These are phyloP conservation scores for Hippocampus kuda DNA, from an alignment of 2,797 vertebrate genomes.

Conservation along the genomic window DNA sequence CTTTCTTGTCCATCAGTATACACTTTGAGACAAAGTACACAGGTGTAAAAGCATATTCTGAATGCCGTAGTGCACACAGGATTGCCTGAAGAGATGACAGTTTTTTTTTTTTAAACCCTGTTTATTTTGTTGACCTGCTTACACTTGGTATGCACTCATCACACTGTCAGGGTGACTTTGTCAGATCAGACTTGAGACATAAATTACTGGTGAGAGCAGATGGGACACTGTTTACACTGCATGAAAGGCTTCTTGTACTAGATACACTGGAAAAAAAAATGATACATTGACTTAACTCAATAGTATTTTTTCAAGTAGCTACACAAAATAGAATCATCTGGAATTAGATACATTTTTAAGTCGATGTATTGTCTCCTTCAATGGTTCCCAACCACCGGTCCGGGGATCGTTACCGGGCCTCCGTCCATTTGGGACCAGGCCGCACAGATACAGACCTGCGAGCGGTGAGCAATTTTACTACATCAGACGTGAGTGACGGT, in stretches of 20 bases:
- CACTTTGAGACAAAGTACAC: neutral
- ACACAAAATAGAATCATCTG: too few species aligned
- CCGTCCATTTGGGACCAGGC: too few species aligned
- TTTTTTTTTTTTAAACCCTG: constrained; percentile 9
- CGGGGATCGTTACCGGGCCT: too few species aligned
- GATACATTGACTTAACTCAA: too few species aligned
- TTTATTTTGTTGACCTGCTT: constrained; percentile 34
- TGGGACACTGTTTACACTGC: constrained; percentile 13
- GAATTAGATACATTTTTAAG: too few species aligned
- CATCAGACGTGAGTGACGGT: too few species aligned
- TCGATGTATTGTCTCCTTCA: too few species aligned
- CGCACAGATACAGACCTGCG: too few species aligned
- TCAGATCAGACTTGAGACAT: constrained; percentile 37
- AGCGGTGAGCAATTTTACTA: too few species aligned
- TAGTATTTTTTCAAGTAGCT: too few species aligned
- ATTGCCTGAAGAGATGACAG: neutral
- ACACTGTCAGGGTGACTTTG: constrained; percentile 42
- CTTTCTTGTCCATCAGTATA: neutral
- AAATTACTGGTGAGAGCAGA: constrained; percentile 40
- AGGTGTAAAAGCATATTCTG: neutral
- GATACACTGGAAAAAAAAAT: too few species aligned
- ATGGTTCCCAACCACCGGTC: too few species aligned
- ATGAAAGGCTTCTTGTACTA: constrained; percentile 5
- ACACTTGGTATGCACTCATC: constrained; percentile 49
- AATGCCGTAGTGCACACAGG: neutral